These are phyloP conservation scores for Macrobrachium rosenbergii DNA, from an alignment of 1,140 invertebrate genomes.

Conservation along the genomic window DNA sequence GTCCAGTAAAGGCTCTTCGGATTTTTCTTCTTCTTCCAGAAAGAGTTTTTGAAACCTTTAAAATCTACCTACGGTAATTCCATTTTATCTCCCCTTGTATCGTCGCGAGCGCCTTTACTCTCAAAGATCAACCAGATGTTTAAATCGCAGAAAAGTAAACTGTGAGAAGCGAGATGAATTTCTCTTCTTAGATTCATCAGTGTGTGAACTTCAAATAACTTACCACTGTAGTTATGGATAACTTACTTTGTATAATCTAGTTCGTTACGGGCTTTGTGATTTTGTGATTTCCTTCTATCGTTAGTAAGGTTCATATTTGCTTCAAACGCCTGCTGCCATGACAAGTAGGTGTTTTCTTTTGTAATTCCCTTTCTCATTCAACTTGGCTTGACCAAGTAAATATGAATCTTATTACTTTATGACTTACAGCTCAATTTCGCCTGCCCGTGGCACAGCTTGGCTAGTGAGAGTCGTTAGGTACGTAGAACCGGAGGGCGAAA, in stretches of 20 bases:
- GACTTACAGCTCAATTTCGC: constrained; percentile 22
- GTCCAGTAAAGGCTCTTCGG: no score
- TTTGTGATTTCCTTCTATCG: background rate
- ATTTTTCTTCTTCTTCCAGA: no score
- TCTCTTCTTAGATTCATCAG: background rate
- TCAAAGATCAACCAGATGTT: no score
- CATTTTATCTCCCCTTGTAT: no score
- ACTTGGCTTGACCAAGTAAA: background rate
- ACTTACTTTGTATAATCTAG: constrained; percentile 11
- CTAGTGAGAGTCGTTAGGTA: constrained; percentile 15
- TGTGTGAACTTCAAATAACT: background rate
- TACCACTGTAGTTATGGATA: background rate
- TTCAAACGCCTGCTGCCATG: background rate
- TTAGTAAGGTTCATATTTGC: constrained; percentile 11
- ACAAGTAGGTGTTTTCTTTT: background rate
- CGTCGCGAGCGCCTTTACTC: no score
- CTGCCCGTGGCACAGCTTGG: constrained; percentile 33
- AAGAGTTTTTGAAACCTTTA: no score
- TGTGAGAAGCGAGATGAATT: background rate
- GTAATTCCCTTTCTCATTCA: background rate
- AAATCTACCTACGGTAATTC: no score
- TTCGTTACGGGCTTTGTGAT: constrained; percentile 14
- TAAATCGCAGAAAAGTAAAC: no score
- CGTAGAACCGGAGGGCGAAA: background rate
- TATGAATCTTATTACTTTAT: background rate